Percentiles rank a stretch among this genome's conserved stretches.
Evolutionary conservation across 2,888 invertebrate genomes (phyloP).

Genomic region (Spodoptera littoralis): DNA sequence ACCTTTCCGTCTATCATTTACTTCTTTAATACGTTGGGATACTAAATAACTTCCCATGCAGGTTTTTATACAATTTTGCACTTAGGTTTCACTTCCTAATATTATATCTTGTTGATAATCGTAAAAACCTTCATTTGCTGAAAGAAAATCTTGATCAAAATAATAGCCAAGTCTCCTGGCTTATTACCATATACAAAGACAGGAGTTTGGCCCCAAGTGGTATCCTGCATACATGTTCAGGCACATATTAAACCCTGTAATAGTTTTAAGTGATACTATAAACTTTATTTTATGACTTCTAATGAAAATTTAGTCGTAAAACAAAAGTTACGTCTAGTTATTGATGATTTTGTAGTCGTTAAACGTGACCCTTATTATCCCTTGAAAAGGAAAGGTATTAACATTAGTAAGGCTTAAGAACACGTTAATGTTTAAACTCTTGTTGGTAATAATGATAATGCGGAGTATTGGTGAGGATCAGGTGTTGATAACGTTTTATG

Average conservation of each 20-base stretch:
- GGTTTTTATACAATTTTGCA: too few relatives aligned
- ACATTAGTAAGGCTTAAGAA: conserved; percentile 35
- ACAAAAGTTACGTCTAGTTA: conserved; percentile 41
- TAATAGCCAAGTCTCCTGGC: too few relatives aligned
- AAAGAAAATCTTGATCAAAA: too few relatives aligned
- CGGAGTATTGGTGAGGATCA: conserved; percentile 15
- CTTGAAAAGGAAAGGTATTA: conserved; percentile 39
- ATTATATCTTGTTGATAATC: too few relatives aligned
- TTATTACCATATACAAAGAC: too few relatives aligned
- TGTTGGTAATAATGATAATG: conserved; percentile 34
- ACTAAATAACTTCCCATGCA: too few relatives aligned
- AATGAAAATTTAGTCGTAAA: conserved; percentile 55
- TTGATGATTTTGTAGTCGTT: conserved; percentile 49
- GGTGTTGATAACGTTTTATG: conserved; percentile 17
- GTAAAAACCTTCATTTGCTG: too few relatives aligned
- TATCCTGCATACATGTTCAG: conserved; percentile 4
- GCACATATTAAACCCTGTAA: conserved; percentile 21
- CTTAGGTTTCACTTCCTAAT: too few relatives aligned
- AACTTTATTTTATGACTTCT: conserved; percentile 44
- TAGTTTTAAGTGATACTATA: conserved; percentile 45
- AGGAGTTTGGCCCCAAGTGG: too few relatives aligned
- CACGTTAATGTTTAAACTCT: conserved; percentile 44
- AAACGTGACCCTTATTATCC: conserved; percentile 56
- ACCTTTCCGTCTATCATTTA: too few relatives aligned
- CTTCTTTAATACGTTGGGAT: too few relatives aligned